These are phyloP conservation scores for Nothoprocta perdicaria DNA, from an alignment of 2,113 vertebrate genomes.

Conservation along the genomic window DNA sequence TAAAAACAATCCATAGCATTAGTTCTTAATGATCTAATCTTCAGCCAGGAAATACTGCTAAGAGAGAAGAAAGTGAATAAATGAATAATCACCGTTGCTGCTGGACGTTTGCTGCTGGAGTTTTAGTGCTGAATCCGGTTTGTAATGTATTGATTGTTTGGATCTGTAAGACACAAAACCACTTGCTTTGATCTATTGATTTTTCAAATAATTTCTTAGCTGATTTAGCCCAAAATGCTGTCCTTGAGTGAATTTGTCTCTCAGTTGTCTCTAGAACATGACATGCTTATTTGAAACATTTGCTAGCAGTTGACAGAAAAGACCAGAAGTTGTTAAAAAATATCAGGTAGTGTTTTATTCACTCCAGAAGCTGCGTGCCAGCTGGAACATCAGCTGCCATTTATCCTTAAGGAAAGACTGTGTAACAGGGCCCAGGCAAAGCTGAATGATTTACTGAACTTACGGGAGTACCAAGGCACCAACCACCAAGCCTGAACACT, in stretches of 20 bases:
- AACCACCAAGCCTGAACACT: background rate
- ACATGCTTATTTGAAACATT: background rate
- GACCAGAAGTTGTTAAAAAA: background rate
- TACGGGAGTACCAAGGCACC: background rate
- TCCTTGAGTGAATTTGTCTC: background rate
- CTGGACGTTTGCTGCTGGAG: background rate
- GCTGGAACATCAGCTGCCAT: background rate
- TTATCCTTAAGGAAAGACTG: background rate
- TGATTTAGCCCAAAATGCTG: background rate
- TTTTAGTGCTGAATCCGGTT: background rate
- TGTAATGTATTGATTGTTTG: constrained; percentile 13
- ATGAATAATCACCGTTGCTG: background rate
- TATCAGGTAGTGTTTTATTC: constrained; percentile 25
- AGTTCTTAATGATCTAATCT: background rate
- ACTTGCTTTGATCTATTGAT: constrained; percentile 21
- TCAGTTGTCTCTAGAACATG: background rate
- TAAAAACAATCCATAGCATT: background rate
- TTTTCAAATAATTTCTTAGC: background rate
- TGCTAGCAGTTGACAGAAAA: constrained; percentile 7
- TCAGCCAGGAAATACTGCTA: background rate
- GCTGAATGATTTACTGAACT: constrained; percentile 20
- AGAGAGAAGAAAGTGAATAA: background rate
- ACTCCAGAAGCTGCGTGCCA: background rate
- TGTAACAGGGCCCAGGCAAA: background rate
- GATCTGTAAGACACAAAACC: background rate